Evolutionary conservation across 1,140 invertebrate genomes (phyloP).

Genomic region (Dendroctonus ponderosae): DNA sequence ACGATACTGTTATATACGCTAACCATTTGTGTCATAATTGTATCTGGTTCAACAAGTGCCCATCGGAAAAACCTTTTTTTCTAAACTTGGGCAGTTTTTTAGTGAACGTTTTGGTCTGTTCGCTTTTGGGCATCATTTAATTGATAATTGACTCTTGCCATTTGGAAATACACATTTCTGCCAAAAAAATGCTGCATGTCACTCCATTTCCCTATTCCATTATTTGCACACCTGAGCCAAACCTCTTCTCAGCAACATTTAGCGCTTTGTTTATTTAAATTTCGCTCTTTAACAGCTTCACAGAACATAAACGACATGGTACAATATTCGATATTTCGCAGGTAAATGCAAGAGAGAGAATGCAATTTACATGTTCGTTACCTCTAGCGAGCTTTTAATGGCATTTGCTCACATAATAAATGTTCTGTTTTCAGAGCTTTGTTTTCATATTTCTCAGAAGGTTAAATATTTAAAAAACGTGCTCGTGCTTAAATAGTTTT

Average conservation of each 20-base stretch:
- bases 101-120: no score
- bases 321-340: no score
- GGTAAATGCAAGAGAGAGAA: slow-evolving; percentile 6
- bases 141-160: no score
- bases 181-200: background rate
- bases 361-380: slow-evolving; percentile 3
- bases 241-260: background rate
- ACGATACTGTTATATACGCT: no score
- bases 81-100: no score
- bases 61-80: no score
- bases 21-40: no score
- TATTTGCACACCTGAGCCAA: slow-evolving; percentile 5
- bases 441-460: slow-evolving; percentile 19
- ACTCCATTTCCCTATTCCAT: background rate
- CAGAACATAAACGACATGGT: no score
- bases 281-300: no score
- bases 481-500: slow-evolving; percentile 21
- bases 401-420: slow-evolving; percentile 21
- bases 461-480: slow-evolving; percentile 30
- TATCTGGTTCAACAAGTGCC: no score
- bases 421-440: slow-evolving; percentile 12
- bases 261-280: no score
- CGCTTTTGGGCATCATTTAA: background rate
- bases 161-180: background rate
- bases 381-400: slow-evolving; percentile 4